Evolutionary conservation across 2,888 invertebrate genomes (phyloP).

Genomic region (Xanthia togata): DNA sequence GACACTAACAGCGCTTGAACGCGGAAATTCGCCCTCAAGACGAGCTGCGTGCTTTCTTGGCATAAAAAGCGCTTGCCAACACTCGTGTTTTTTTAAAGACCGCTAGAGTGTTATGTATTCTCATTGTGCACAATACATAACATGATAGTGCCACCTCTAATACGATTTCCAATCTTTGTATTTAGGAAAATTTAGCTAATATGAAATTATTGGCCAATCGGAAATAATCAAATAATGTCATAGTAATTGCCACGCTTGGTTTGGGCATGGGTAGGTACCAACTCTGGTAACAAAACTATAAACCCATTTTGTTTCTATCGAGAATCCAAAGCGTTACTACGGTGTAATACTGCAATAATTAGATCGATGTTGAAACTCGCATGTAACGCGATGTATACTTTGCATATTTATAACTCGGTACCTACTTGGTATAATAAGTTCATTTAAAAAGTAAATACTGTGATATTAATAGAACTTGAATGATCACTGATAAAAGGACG

Average conservation of each 20-base stretch:
- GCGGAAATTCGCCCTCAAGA: too few relatives aligned
- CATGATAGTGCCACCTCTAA: neutral
- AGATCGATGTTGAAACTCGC: constrained; percentile 15
- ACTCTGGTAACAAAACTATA: neutral
- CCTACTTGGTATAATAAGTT: constrained; percentile 28
- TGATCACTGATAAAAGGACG: constrained; percentile 23
- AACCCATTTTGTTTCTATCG: too few relatives aligned
- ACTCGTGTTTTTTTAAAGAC: neutral
- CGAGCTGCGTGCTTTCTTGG: neutral
- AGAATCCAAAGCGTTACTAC: neutral
- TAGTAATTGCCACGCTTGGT: neutral
- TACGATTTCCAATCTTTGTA: neutral
- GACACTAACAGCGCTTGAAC: too few relatives aligned
- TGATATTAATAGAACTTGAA: constrained; percentile 35
- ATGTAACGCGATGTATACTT: constrained; percentile 11
- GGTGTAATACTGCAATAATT: constrained; percentile 11
- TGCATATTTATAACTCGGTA: constrained; percentile 30
- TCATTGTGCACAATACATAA: too few relatives aligned
- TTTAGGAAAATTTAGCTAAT: too few relatives aligned
- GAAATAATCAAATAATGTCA: neutral
- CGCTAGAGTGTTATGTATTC: neutral
- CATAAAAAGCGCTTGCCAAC: neutral
- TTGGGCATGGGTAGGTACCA: too few relatives aligned
- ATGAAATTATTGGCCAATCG: neutral
- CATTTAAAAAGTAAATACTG: constrained; percentile 32